A percentile compares a stretch with the other conserved stretches of the same genome.
phyloP scores from a whole-genome alignment of 37 sponge, comb jelly and placozoan species.

The Haliclona indistincta region DNA sequence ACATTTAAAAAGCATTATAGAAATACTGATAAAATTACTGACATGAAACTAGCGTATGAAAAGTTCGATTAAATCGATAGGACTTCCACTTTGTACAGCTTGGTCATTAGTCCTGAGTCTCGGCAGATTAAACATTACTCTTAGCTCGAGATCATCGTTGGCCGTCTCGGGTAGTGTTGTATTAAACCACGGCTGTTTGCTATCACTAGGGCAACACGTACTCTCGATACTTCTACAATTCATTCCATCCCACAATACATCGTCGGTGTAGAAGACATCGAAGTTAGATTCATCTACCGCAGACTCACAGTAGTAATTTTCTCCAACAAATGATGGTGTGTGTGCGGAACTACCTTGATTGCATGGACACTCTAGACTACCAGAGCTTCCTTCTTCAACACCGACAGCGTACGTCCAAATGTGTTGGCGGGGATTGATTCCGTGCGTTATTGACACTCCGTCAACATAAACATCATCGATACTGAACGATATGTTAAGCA shows the following conservation, averaged over 20 bases:
- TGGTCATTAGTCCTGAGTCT: no score
- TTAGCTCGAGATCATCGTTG: no score
- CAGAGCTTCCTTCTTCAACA: not conserved
- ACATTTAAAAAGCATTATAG: no score
- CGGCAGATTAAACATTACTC: no score
- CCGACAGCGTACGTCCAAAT: constrained; percentile 5
- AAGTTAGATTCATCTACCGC: not conserved
- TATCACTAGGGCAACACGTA: constrained; percentile 11
- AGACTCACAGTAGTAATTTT: constrained; percentile 38
- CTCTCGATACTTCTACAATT: constrained; percentile 8
- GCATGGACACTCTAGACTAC: constrained; percentile 3
- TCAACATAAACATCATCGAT: not conserved
- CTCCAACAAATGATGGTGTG: constrained; percentile 18
- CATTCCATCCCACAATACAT: constrained; percentile 23
- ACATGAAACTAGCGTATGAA: no score
- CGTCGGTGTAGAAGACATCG: not conserved
- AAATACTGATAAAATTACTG: no score
- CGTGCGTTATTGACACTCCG: not conserved
- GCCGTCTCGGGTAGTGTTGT: no score
- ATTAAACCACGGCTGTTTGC: no score
- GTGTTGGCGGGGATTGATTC: not conserved
- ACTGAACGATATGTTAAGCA: no score
- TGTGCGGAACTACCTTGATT: not conserved
- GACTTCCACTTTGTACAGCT: no score
- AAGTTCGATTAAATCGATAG: no score